Base-by-base conservation (phyloP, 1,140 invertebrate species). In the Hylaeus volcanicus region DNA sequence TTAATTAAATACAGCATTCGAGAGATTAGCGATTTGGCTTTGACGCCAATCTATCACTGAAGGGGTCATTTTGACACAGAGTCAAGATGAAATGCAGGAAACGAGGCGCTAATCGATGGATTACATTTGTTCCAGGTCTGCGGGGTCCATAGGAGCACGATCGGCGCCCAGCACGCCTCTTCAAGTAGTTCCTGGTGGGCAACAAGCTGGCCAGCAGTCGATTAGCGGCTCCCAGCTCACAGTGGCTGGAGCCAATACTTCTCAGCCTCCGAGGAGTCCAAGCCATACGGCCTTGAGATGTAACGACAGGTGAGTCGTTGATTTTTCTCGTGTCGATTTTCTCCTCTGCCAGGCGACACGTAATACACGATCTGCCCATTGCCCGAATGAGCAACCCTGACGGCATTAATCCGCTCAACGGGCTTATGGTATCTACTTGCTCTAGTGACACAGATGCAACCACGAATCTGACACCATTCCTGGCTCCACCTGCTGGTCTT, bases 141-240 rank as follows among this genome's bases (percentile, higher is more conserved):
- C 92, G 86, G 92, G 92, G 84, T 92, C 92, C 85, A 90, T 93
- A 91, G 90, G 91, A 87, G 91, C 91, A 60, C 90, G 91, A 61
- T 93, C 92, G 37, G 92, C 92, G 72, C 91, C 92, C 53, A 93
- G 89, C 84, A 93, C 92, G 70, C 91, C 92, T 76, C 78, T 91
- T 76, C 92, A 93, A 88, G 83, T 83, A 73, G 88, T 85, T 68
- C 87, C 89, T 79, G 91, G 88, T 63, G 84, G 84, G 72, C 86
- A 88, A 39, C 90, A 89, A 69, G 74, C 85, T 71, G 86, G 84
- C n/a, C 82, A 87, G 85, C 85, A 89, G 71, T 82, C 91, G 63
- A 81, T 88, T 70, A 86, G 86, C 71, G 89, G 88, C 14, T 82
- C 87, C 12, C 91, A 92, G 76, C 87, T 91, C 15, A 89, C 89